Percentiles rank a stretch among this genome's conserved stretches.
These are phyloP conservation scores for Pristionchus fissidentatus DNA, from an alignment of 2,888 invertebrate species.

Conservation along the genomic window DNA sequence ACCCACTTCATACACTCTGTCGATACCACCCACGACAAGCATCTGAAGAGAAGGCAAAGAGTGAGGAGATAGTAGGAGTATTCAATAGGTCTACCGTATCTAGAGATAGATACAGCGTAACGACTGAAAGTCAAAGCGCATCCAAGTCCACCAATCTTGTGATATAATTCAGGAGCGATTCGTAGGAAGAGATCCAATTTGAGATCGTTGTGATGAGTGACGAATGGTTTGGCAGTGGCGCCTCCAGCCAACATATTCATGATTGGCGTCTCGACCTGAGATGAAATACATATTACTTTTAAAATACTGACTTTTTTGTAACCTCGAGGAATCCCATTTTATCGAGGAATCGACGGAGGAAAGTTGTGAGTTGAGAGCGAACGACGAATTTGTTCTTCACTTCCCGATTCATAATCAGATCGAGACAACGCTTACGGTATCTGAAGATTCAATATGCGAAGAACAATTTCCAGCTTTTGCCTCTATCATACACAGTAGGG, in stretches of 20 bases:
- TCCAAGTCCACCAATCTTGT: conserved; percentile 81
- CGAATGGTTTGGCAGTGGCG: conserved; percentile 97
- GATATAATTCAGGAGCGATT: conserved; percentile 96
- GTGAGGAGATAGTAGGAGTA: no score
- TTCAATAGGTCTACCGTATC: no score
- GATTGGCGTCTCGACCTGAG: conserved; percentile 93
- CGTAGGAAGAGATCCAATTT: conserved; percentile 97
- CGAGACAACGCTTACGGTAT: conserved; percentile 93
- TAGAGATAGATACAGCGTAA: no score
- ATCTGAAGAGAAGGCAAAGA: conserved; percentile 83
- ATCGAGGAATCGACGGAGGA: conserved; percentile 89
- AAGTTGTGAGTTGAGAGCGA: conserved; percentile 81
- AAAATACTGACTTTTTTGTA: neutral
- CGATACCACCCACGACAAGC: conserved; percentile 96
- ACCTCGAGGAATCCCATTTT: conserved; percentile 93
- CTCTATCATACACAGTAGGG: no score
- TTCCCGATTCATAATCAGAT: conserved; percentile 91
- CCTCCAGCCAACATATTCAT: conserved; percentile 99
- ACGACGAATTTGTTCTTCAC: conserved; percentile 89
- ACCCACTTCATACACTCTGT: conserved; percentile 86
- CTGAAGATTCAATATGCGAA: no score
- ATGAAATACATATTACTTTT: neutral
- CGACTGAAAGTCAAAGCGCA: no score
- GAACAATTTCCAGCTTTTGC: no score
- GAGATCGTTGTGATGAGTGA: conserved; percentile 98